Evolutionary conservation across 2,113 vertebrate genomes (phyloP), one percentile per base, ranked within the genome.

Genomic region (Triplophysa rosa): DNA sequence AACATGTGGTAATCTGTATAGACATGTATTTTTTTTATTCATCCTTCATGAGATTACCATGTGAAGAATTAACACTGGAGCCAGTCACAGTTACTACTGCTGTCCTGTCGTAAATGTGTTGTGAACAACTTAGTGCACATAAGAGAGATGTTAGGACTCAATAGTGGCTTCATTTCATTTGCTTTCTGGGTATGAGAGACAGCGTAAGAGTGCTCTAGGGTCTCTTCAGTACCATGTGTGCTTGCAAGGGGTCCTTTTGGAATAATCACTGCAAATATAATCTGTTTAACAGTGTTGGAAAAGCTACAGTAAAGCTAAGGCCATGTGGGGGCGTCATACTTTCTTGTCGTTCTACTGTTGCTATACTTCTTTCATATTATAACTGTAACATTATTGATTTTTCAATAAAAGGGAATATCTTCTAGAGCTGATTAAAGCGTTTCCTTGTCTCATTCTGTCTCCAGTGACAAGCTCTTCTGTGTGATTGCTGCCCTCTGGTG

Each of bases 401-500:
- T 40, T 58, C 19, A 72, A 56, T 56, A 21, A 54, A 56, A 13
- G 26, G 19, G 33, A 70, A 52, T 59, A 40, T 72, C 29, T 71
- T 71, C 52, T 40, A 2, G 19, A n/a, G n/a, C 52, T 56, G 17
- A 16, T 54, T 17, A 19, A 54, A 17, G 8, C 1, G 3, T 21
- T 37, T 21, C 12, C 13, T 11, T 17, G 47, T 70, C 14, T 56
- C 52, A 21, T 8, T 71, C 33, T 49, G 66, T 19, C 45, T 33
- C 29, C 26, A 64, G 37, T 21, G 14, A 24, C 54, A 59, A 59
- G 54, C 54, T 23, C 7, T 59, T 23, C 16, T 70, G 54, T 71
- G 77, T 58, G 21, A 68, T 56, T 85, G 68, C 73, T 78, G 68
- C 80, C 72, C 73, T 80, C 84, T 42, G 33, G 29, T 82, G 84